Evolutionary conservation across 2,888 invertebrate species (phyloP), one percentile per base, ranked within the genome.

Genomic region (Teleiodes luculella): DNA sequence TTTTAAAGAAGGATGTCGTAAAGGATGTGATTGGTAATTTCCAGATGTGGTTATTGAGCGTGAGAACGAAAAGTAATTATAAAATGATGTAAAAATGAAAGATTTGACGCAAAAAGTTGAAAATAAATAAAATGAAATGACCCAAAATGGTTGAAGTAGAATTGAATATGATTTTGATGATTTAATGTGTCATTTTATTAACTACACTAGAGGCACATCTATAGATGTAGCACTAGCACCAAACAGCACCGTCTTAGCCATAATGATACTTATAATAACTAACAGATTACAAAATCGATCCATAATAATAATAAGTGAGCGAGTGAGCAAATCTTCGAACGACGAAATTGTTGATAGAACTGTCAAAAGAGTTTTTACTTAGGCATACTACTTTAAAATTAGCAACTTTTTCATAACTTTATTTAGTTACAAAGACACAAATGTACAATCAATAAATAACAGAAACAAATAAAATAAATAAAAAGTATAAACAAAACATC

Each of bases 251-350:
- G 14, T 31, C 14, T 31, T 7, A 46, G 6, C 31, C 10, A 20
- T 36, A 28, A 6, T 36, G 13, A 28, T 53, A n/a, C n/a, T n/a
- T n/a, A n/a, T n/a, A n/a, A 53, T 18, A 24, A 43, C 43, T 43
- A 43, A 3, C 13, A n/a, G n/a, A 20, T 24, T 20, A 43, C 24
- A 18, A 43, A 28, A 43, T 13, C 24, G 28, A 24, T 43, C 13
- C 13, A 41, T 16, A 0, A n/a, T 41, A n/a, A 41, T 16, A 0
- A n/a, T 24, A 3, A 4, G 6, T 6, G 24, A 24, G 24, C 6
- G 3, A 3, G 6, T 24, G 24, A 24, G 3, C 24, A 24, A 3
- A 24, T 24, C 24, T 6, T 24, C 3, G 24, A 24, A 3, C 3
- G 6, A 24, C 24, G n/a, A n/a, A 24, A 24, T 6, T 24, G 24